Evolutionary conservation across 2,888 invertebrate species (phyloP).

Genomic region (Leptura quadrifasciata): DNA sequence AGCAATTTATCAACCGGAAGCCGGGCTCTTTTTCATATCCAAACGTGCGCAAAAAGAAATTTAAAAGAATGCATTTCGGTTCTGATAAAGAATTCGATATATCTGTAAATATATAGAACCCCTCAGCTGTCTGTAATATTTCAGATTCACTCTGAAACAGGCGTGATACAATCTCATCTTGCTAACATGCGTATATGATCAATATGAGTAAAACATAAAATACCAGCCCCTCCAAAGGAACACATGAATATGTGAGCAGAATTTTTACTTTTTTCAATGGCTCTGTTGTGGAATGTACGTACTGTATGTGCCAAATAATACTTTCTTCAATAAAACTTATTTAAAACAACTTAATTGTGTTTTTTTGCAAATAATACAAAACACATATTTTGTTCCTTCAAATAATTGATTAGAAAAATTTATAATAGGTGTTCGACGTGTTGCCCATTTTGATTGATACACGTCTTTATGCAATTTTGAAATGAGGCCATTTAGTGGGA

Average conservation of each 20-base stretch:
- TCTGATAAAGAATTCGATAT: conserved; percentile 61
- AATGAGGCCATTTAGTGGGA: no score
- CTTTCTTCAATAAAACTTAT: neutral
- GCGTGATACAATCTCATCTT: conserved; percentile 66
- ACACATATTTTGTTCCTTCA: no score
- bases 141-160: conserved; percentile 59
- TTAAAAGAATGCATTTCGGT: conserved; percentile 56
- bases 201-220: conserved; percentile 58
- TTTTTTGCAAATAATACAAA: no score
- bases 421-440: no score
- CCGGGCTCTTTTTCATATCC: conserved; percentile 41
- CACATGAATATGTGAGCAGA: conserved; percentile 25
- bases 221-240: conserved; percentile 33
- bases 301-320: neutral
- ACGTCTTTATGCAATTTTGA: no score
- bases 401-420: no score
- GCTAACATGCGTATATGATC: conserved; percentile 65
- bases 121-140: conserved; percentile 65
- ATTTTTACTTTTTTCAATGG: neutral
- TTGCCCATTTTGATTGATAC: no score
- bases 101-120: conserved; percentile 62
- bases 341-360: neutral
- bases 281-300: neutral
- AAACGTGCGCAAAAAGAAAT: conserved; percentile 47
- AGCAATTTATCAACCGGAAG: conserved; percentile 40